Evolutionary conservation across 2,113 vertebrate genomes (phyloP).

Genomic region (Chloropsis hardwickii): DNA sequence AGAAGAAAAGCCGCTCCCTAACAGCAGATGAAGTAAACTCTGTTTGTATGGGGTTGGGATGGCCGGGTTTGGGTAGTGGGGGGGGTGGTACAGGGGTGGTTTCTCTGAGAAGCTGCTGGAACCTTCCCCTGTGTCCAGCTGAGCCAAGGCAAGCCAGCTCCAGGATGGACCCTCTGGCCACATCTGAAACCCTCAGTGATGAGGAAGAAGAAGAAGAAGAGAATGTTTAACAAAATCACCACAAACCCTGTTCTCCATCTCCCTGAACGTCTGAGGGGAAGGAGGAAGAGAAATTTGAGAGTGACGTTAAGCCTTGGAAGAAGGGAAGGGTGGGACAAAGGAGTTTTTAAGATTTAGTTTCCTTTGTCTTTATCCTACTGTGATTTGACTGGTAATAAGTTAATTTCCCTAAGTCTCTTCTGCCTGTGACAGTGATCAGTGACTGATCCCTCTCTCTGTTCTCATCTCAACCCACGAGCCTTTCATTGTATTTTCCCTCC

Average conservation of each 20-base stretch:
- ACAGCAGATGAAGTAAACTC: conserved; percentile 18
- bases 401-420: not conserved
- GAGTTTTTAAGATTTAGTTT: not conserved
- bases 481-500: not conserved
- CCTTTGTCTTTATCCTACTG: not conserved
- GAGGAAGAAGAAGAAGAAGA: not conserved
- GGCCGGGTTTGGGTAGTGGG: not conserved
- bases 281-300: not conserved
- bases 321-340: not conserved
- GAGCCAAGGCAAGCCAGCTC: not conserved
- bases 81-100: not conserved
- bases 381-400: not conserved
- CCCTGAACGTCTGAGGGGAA: not conserved
- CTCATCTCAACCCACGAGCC: fast-evolving
- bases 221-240: not conserved
- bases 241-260: fast-evolving
- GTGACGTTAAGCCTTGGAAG: not conserved
- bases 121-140: not conserved
- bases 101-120: not conserved
- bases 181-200: fast-evolving
- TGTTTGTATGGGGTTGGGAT: not conserved
- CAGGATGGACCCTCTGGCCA: too few species aligned
- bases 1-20: conserved; percentile 26
- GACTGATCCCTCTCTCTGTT: not conserved
- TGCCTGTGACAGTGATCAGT: not conserved